Evolutionary conservation across 2,113 vertebrate species (phyloP).

Genomic region (Pseudorectes ferrugineus): DNA sequence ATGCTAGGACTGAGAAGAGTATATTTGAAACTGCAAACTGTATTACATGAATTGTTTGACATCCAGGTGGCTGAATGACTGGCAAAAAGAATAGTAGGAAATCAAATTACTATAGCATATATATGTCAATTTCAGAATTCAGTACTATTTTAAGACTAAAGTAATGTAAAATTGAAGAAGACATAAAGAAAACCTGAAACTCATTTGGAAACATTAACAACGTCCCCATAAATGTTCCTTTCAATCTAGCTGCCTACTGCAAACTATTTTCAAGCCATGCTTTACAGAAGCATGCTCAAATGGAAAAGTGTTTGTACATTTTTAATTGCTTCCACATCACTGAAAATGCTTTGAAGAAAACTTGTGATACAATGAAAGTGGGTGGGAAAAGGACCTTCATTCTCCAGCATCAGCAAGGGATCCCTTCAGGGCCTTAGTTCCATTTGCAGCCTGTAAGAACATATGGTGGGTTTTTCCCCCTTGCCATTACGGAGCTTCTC

Average conservation of each 20-base stretch:
- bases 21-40: neutral
- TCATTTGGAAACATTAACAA: neutral
- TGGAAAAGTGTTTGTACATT: neutral
- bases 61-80: neutral
- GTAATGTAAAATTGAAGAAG: neutral
- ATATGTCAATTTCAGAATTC: neutral
- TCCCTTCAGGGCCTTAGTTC: neutral
- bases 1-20: neutral
- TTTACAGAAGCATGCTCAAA: neutral
- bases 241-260: neutral
- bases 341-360: neutral
- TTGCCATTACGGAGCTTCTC: neutral
- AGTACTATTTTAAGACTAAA: neutral
- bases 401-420: neutral
- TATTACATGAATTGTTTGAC: neutral
- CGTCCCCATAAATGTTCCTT: neutral
- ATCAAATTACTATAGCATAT: neutral
- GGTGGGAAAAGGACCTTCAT: neutral
- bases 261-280: neutral
- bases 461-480: fast-evolving
- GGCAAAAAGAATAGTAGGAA: neutral
- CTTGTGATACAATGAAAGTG: neutral
- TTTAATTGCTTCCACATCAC: neutral
- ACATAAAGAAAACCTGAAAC: neutral
- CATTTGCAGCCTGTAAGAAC: neutral